Evolutionary conservation across 23 tunicate species (phyloP).

Genomic region (Diplosoma virens): DNA sequence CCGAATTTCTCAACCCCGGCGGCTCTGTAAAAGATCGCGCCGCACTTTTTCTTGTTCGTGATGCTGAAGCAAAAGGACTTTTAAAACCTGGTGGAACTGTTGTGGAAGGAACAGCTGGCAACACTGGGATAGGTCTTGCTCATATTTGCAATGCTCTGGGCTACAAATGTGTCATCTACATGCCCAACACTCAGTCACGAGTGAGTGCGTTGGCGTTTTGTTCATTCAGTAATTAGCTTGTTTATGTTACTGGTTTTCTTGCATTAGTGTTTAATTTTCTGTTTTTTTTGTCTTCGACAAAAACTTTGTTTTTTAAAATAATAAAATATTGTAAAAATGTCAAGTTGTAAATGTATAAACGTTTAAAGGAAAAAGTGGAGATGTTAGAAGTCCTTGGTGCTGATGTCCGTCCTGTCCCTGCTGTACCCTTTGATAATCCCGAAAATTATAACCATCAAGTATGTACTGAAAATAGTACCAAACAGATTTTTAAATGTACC

Average conservation of each 20-base stretch:
- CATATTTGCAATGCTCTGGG: slow-evolving; percentile 96
- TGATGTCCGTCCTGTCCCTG: slow-evolving; percentile 97
- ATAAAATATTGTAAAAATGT: neutral
- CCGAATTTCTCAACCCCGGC: slow-evolving; percentile 94
- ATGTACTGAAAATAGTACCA: too few species aligned
- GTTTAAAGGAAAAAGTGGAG: slow-evolving; percentile 93
- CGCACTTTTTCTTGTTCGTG: slow-evolving; percentile 79
- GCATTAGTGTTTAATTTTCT: neutral
- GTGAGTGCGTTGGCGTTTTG: slow-evolving; percentile 12
- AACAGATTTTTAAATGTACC: too few species aligned
- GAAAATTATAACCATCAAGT: slow-evolving; percentile 96
- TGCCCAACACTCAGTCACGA: slow-evolving; percentile 92
- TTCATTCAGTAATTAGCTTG: neutral
- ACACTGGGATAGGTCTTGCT: slow-evolving; percentile 94
- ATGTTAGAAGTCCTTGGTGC: slow-evolving; percentile 78
- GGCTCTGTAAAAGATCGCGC: slow-evolving; percentile 96
- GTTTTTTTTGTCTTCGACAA: neutral
- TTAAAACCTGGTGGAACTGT: slow-evolving; percentile 71
- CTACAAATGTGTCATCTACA: slow-evolving; percentile 88
- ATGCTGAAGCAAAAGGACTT: slow-evolving; percentile 79
- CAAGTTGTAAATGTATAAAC: neutral
- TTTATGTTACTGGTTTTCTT: neutral
- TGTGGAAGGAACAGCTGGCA: slow-evolving; percentile 98
- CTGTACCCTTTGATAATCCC: slow-evolving; percentile 94
- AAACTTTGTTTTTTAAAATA: neutral